These are phyloP conservation scores for Bathynomus jamesi DNA, from an alignment of 1,140 invertebrate species.

Conservation along the genomic window DNA sequence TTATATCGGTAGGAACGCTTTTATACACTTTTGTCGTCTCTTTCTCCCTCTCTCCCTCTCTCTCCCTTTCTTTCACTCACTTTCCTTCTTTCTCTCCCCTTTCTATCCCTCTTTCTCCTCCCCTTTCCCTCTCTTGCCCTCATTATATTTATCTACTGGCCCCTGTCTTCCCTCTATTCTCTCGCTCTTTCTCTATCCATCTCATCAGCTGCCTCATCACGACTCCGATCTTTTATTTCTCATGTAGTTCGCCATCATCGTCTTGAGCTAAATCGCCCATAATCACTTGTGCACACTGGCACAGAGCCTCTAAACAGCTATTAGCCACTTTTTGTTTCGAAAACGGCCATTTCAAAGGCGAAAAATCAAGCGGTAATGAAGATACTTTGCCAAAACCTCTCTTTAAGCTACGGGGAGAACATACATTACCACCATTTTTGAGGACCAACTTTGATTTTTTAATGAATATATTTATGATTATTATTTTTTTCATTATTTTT, in stretches of 20 bases:
- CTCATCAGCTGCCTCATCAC: background rate
- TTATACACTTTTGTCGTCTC: background rate
- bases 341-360: background rate
- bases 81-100: background rate
- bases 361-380: background rate
- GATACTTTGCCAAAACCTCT: constrained; percentile 1
- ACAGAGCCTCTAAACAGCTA: background rate
- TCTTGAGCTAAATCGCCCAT: background rate
- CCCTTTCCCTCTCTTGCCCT: background rate
- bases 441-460: background rate
- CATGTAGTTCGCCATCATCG: background rate
- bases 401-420: background rate
- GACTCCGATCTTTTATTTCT: background rate
- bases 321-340: background rate
- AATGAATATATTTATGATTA: background rate
- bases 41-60: background rate
- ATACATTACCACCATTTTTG: background rate
- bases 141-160: background rate
- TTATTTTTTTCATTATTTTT: background rate
- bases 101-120: background rate
- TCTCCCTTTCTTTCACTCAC: background rate
- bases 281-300: background rate
- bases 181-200: background rate
- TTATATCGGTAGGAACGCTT: too few relatives aligned
- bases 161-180: background rate